Base-by-base conservation (phyloP, 2,888 invertebrate genomes). In the Cephalotes varians region DNA sequence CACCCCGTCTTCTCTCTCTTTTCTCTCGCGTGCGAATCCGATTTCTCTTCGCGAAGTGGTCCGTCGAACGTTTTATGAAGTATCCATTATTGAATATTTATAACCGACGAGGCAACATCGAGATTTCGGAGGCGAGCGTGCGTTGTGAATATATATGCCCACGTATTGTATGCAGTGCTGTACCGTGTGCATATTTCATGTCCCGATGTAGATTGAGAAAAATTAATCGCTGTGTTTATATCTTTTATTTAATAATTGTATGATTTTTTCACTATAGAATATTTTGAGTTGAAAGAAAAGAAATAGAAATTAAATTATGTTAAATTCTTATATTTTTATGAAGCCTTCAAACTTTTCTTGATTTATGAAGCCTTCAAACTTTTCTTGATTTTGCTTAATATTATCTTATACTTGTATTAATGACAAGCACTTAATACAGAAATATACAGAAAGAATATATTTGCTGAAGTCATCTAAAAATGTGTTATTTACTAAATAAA, bases 71-170 rank as follows among this genome's bases (percentile, higher is more conserved):
- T 60, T 82, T 76, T 69, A 67, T 67, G 28, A 60, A 73, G 49
- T 64, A 73, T 65, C 37, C 44, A 51, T 82, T 67, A 76, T 65
- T 67, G 81, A 74, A 74, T 81, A 65, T 65, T 76, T 76, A 65
- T 64, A 69, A 79, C 44, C 56, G 44, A 34, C 77, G 37, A 12
- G n/a, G 74, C 25, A 56, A 64, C 47, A 37, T 65, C 76, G 81
- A 81, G 40, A 81, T 81, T 73, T 73, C 15, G 25, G 4, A 72
- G 49, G 31, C 25, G 15, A 31, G 10, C 40, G 49, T 28, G 62
- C 40, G 25, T 37, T 9, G 25, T 4, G 10, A 18, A 28, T 28
- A 10, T 7, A 21, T 49, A 25, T 3, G 15, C 6, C 4, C 9
- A 31, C 12, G 34, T 58, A 34, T 25, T 51, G 10, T 7, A 31